Percentiles rank a stretch among this genome's conserved stretches.
These are phyloP conservation scores for Novumbra hubbsi DNA, from an alignment of 2,797 vertebrate species.

Conservation along the genomic window DNA sequence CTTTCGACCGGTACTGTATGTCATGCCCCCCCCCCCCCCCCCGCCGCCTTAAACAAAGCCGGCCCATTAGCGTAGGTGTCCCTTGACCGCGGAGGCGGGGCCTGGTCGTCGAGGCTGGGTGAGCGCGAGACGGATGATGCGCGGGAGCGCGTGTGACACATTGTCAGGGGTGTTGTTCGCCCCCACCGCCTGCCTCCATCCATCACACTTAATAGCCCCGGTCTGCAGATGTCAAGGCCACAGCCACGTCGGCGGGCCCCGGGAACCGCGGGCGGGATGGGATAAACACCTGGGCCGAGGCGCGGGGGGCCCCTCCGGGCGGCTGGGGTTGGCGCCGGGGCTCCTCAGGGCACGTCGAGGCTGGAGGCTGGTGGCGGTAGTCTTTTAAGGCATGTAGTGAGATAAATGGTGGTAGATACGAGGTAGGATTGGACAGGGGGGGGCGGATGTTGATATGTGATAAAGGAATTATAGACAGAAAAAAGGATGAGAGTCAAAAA, in stretches of 20 bases:
- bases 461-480: too few relatives aligned
- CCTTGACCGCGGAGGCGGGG: slow-evolving; percentile 37
- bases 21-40: too few relatives aligned
- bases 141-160: slow-evolving; percentile 51
- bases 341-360: background rate
- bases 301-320: background rate
- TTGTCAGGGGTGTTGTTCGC: slow-evolving; percentile 47
- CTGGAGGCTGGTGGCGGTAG: background rate
- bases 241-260: slow-evolving; percentile 43
- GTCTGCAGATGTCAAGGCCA: slow-evolving; percentile 39
- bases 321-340: background rate
- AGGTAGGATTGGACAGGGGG: background rate
- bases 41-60: background rate
- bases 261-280: slow-evolving; percentile 38
- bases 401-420: background rate
- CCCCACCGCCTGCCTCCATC: slow-evolving; percentile 47
- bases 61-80: slow-evolving; percentile 29
- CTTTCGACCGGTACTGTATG: too few relatives aligned
- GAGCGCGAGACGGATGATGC: slow-evolving; percentile 49
- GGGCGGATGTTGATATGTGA: background rate
- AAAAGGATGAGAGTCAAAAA: too few relatives aligned
- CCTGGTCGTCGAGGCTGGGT: slow-evolving; percentile 26
- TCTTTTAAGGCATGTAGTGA: background rate
- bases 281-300: slow-evolving; percentile 32
- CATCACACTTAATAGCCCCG: slow-evolving; percentile 50